These are phyloP conservation scores for Zingel zingel DNA, from an alignment of 2,113 vertebrate genomes.

Conservation along the genomic window DNA sequence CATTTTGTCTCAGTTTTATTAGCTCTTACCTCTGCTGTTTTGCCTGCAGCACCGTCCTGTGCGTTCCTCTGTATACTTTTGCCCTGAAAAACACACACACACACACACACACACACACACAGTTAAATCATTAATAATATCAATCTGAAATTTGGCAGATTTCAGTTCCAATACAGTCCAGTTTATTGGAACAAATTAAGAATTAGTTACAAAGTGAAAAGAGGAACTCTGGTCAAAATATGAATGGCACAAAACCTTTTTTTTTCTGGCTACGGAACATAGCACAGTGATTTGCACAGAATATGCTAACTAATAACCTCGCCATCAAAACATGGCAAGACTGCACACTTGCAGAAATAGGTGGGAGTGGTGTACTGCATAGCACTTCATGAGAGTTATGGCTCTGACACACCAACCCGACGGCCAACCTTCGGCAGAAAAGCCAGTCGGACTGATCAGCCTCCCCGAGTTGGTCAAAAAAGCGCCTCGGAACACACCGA, in stretches of 20 bases:
- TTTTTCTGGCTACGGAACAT: background rate
- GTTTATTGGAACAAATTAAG: background rate
- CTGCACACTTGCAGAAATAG: background rate
- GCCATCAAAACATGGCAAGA: background rate
- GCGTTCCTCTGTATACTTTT: slow-evolving; percentile 46
- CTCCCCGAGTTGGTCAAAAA: too few relatives aligned
- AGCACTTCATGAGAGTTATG: background rate
- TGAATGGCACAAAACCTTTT: background rate
- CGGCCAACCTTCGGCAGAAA: too few relatives aligned
- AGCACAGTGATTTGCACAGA: background rate
- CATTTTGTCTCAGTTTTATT: background rate
- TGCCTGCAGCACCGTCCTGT: slow-evolving; percentile 23
- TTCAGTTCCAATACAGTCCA: background rate
- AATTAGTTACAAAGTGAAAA: background rate
- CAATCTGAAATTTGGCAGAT: background rate
- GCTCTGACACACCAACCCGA: too few relatives aligned
- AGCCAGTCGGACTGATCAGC: too few relatives aligned
- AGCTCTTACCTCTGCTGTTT: slow-evolving; percentile 61
- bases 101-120: background rate
- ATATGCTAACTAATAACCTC: background rate
- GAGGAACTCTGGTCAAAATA: background rate
- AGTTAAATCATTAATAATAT: accelerated
- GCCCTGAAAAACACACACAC: slow-evolving; percentile 61
- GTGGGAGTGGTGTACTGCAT: too few relatives aligned
- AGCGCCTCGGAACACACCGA: too few relatives aligned